Conservation (phyloP, 2,888 invertebrate genomes). For the Bombylius discolor region DNA sequence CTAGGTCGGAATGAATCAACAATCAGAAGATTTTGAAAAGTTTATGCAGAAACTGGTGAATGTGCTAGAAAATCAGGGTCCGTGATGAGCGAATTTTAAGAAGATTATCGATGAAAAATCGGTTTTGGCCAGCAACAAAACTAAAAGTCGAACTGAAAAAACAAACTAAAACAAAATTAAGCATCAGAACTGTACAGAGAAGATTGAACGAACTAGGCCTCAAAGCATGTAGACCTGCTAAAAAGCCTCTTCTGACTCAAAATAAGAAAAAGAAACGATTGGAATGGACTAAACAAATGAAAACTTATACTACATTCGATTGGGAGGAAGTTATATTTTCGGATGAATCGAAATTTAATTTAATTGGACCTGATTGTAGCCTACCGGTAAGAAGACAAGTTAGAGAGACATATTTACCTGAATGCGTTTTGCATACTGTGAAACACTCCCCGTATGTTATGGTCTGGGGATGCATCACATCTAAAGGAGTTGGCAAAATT, state of each 20-base stretch:
- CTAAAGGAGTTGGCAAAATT: neutral
- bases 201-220: neutral
- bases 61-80: too few species aligned
- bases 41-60: too few species aligned
- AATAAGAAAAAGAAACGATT: neutral
- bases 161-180: too few species aligned
- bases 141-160: too few species aligned
- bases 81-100: too few species aligned
- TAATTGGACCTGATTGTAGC: neutral
- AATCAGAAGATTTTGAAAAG: too few species aligned
- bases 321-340: neutral
- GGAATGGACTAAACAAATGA: neutral
- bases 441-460: conserved; percentile 2
- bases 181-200: too few species aligned
- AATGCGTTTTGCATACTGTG: neutral
- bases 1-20: too few species aligned
- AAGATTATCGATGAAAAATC: too few species aligned
- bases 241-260: neutral
- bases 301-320: neutral
- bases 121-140: too few species aligned
- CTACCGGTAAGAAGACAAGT: neutral
- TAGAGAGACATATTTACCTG: neutral
- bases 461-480: conserved; percentile 2
- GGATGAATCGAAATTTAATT: neutral
- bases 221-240: neutral